phyloP scores from a whole-genome alignment of 92 coral and sea anemone species.

The Plumapathes pennacea region DNA sequence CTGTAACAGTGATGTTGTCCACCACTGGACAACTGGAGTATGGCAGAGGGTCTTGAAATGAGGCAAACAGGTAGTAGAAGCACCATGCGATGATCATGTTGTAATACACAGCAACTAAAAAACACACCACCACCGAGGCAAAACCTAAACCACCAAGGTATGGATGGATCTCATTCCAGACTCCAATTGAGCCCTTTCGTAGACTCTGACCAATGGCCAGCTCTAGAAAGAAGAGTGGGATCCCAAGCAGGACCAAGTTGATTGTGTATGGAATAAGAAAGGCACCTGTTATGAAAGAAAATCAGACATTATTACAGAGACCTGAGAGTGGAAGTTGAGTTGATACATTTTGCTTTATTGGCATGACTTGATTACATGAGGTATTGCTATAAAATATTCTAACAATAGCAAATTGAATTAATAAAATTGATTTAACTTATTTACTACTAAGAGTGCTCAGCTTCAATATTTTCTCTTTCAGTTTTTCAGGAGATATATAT shows the following conservation, averaged over 20 bases:
- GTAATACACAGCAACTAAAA: conserved; percentile 73
- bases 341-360: too few species aligned
- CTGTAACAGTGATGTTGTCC: conserved; percentile 34
- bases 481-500: too few species aligned
- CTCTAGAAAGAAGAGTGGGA: conserved; percentile 86
- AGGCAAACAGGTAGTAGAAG: conserved; percentile 84
- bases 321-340: too few species aligned
- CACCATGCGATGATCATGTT: conserved; percentile 94
- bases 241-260: conserved; percentile 71
- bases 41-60: conserved; percentile 83
- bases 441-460: too few species aligned
- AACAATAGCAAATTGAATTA: too few species aligned
- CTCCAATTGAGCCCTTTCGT: conserved; percentile 87
- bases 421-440: too few species aligned
- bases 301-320: too few species aligned
- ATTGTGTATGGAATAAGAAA: conserved; percentile 79
- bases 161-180: conserved; percentile 86
- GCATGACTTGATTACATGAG: too few species aligned
- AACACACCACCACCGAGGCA: conserved; percentile 68
- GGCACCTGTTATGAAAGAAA: conserved; percentile 59
- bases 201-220: conserved; percentile 91
- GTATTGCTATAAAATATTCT: too few species aligned
- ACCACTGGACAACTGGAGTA: conserved; percentile 63
- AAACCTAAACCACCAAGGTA: conserved; percentile 91
- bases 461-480: too few species aligned